phyloP scores from a whole-genome alignment of 2,797 vertebrate genomes.

The Anguilla obscura region DNA sequence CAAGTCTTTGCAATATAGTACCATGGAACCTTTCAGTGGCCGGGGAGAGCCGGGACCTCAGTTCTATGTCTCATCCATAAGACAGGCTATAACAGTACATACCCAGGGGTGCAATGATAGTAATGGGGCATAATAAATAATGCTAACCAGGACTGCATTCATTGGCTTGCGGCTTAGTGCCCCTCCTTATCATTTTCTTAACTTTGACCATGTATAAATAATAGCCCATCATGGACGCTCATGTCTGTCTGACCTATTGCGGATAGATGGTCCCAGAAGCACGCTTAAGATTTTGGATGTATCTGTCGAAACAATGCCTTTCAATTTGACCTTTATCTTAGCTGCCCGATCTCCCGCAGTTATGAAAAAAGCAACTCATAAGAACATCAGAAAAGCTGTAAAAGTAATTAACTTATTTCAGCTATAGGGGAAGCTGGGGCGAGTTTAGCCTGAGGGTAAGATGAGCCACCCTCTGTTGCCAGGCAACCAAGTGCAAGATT shows the following conservation, averaged over 20 bases:
- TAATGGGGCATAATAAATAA: not conserved
- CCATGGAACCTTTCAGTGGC: not conserved
- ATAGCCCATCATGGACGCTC: not conserved
- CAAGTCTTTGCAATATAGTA: not conserved
- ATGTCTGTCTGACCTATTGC: not conserved
- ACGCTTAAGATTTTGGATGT: not conserved
- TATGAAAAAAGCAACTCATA: not conserved
- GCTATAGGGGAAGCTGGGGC: conserved; percentile 5
- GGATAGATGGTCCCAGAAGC: not conserved
- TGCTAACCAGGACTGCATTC: conserved; percentile 19
- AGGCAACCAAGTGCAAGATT: conserved; percentile 12
- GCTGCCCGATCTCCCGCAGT: not conserved
- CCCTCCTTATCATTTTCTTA: not conserved
- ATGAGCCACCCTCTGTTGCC: conserved; percentile 13
- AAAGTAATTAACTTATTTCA: conserved; percentile 14
- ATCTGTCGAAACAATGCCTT: conserved; percentile 4
- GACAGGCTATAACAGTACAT: not conserved
- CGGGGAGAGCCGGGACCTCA: not conserved
- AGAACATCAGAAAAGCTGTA: conserved; percentile 16
- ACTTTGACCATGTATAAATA: conserved; percentile 7
- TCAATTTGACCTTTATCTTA: not conserved
- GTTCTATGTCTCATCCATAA: conserved; percentile 1
- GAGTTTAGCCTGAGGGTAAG: conserved; percentile 13
- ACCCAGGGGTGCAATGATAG: not conserved
- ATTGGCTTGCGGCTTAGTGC: not conserved